Base-by-base conservation (phyloP, 2,113 vertebrate species). In the Datnioides undecimradiatus region DNA sequence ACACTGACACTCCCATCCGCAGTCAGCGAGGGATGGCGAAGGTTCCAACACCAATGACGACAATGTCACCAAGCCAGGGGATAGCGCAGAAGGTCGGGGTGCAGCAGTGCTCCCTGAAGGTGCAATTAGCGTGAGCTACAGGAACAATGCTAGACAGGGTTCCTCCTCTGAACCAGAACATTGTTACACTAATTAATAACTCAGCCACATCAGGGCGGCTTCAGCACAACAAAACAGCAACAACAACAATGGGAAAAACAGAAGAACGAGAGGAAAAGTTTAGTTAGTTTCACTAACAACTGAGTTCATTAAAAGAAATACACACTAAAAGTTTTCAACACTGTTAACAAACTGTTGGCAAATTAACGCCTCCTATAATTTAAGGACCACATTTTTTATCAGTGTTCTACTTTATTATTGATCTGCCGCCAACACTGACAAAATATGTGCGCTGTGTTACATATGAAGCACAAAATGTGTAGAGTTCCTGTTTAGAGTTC, bases 171-270 rank as follows among this genome's bases (percentile, higher is more conserved):
- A 80, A 76, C 38, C 68, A 67, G 69, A 84, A 83, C 77, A 83
- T 69, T 69, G 78, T 79, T 64, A 31, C 80, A 60, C 69, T 89
- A 90, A 93, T 91, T 90, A 90, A 93, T 88, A 89, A 89, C 40
- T 80, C 31, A 31, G 75, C 64, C 41, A 0, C 67, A 55, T 81
- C 81, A 54, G 76, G 52, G 54, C 27, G 8, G 51, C 69, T 58
- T 41, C 29, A 19, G 51, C 70, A 74, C 43, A 77, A 70, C 4
- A 69, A 83, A 79, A 27, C 46, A 78, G 14, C 40, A 76, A 68
- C 13, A 83, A 54, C 27, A 73, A 52, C 34, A 29, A 36, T 43
- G 72, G 76, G 41, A 68, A 76, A 11, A 31, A 38, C n/a, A 54
- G 5, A n/a, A 59, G 25, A 48, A 43, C 45, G 46, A 51, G 27